Evolutionary conservation across 2,888 invertebrate genomes (phyloP).

Genomic region (Eupithecia subfuscata): DNA sequence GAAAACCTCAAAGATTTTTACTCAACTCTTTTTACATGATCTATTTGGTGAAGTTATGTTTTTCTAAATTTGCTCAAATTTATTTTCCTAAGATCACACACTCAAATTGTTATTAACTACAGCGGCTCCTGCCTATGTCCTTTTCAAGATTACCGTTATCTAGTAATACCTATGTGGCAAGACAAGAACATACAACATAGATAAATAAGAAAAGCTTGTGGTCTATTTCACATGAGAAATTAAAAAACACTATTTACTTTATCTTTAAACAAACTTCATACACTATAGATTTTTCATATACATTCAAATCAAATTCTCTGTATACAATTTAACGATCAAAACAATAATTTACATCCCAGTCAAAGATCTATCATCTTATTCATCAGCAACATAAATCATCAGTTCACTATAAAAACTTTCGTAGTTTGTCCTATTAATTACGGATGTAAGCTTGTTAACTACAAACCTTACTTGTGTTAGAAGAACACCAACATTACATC

Average conservation of each 20-base stretch:
- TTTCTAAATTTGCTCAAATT: not conserved
- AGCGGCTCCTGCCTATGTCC: slow-evolving; percentile 22
- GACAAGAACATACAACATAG: slow-evolving; percentile 15
- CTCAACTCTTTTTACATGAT: not conserved
- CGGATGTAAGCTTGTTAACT: too few species aligned
- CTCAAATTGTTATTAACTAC: slow-evolving; percentile 10
- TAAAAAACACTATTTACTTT: not conserved
- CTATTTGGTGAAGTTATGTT: not conserved
- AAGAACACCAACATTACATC: too few species aligned
- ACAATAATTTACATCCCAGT: not conserved
- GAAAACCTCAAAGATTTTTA: not conserved
- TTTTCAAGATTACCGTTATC: not conserved
- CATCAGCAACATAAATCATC: not conserved
- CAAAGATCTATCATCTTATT: not conserved
- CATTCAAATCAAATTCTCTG: not conserved
- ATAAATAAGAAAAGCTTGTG: slow-evolving; percentile 22
- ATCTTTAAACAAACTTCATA: not conserved
- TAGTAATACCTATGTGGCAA: slow-evolving; percentile 33
- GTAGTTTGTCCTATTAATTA: too few species aligned
- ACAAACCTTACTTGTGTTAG: too few species aligned
- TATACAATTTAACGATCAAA: not conserved
- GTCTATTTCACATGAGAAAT: slow-evolving; percentile 17
- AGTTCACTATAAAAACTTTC: not conserved
- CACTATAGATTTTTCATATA: not conserved
- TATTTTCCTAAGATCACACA: not conserved